Percentiles rank a stretch among this genome's conserved stretches.
Evolutionary conservation across 2,888 invertebrate genomes (phyloP).

Genomic region (Tanypteryx hageni): DNA sequence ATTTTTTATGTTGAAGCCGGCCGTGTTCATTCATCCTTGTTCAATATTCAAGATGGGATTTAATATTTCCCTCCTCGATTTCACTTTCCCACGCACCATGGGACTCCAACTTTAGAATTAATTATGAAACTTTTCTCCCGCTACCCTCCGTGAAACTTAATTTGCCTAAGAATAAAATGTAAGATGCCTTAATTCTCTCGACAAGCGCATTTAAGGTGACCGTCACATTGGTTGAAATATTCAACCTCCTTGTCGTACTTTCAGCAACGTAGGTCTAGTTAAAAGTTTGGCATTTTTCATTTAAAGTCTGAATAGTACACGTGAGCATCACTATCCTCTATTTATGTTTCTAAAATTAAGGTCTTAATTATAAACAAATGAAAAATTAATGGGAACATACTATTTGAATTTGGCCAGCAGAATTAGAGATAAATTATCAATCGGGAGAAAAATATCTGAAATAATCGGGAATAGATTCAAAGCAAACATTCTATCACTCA

Average conservation of each 20-base stretch:
- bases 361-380: too few relatives aligned
- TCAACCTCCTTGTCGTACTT: neutral
- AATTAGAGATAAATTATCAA: too few relatives aligned
- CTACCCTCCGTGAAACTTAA: neutral
- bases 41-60: constrained; percentile 26
- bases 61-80: neutral
- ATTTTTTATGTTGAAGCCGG: neutral
- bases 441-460: too few relatives aligned
- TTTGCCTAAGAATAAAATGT: neutral
- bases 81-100: neutral
- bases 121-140: constrained; percentile 10
- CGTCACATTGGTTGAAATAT: neutral
- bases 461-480: too few relatives aligned
- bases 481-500: too few relatives aligned
- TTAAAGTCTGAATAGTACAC: too few relatives aligned
- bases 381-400: too few relatives aligned
- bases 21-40: neutral
- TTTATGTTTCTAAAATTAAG: too few relatives aligned
- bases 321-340: too few relatives aligned
- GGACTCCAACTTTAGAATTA: neutral
- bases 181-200: neutral
- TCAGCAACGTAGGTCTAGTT: too few relatives aligned
- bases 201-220: neutral
- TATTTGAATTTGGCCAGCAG: too few relatives aligned
- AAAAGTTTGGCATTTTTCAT: too few relatives aligned